A percentile compares a stretch with the other conserved stretches of the same genome.
These are phyloP conservation scores for Diadromus collaris DNA, from an alignment of 2,888 invertebrate genomes.

Conservation along the genomic window DNA sequence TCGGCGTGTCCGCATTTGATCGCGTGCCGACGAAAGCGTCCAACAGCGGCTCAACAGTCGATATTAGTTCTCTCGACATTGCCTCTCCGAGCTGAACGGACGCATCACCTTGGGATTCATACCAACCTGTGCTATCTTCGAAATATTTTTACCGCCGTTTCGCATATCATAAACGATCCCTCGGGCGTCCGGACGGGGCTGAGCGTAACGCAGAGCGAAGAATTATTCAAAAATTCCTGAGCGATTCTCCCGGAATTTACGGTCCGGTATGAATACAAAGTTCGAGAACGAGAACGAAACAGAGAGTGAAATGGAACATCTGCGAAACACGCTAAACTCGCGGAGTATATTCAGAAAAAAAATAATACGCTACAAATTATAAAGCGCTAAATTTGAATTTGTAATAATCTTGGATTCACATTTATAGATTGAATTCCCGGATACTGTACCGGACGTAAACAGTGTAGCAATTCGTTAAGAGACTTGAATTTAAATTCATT, in stretches of 20 bases:
- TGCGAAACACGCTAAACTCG: not conserved
- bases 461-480: too few relatives aligned
- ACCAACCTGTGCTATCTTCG: constrained; percentile 37
- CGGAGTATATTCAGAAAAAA: not conserved
- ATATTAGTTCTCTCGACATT: constrained; percentile 2
- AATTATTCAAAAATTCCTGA: constrained; percentile 52
- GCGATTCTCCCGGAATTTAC: not conserved
- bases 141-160: constrained; percentile 62
- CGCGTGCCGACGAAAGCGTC: constrained; percentile 37
- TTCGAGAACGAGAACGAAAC: constrained; percentile 12
- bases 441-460: too few relatives aligned
- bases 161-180: constrained; percentile 45
- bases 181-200: constrained; percentile 50
- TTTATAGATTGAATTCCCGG: too few relatives aligned
- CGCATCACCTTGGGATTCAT: constrained; percentile 37
- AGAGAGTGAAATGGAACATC: not conserved
- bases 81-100: not conserved
- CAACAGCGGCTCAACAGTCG: constrained; percentile 4
- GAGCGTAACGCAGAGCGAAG: constrained; percentile 38
- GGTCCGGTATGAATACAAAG: constrained; percentile 7
- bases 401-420: not conserved
- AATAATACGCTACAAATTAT: not conserved
- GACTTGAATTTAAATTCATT: too few relatives aligned
- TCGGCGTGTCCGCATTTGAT: constrained; percentile 32
- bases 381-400: not conserved